Evolutionary conservation across 2,888 invertebrate genomes (phyloP).

Genomic region (Girardia tigrina): DNA sequence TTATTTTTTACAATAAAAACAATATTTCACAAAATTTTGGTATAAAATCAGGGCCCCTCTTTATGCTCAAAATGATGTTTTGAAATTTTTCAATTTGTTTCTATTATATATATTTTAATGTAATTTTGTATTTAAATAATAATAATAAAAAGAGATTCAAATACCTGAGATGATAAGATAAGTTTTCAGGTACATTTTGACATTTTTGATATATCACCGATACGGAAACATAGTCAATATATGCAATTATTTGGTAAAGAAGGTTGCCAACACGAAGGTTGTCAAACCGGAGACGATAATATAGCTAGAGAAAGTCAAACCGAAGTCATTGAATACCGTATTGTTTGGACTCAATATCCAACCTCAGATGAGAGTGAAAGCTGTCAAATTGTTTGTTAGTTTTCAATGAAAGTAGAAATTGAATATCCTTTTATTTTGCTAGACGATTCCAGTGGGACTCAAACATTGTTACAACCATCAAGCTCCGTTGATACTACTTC

Average conservation of each 20-base stretch:
- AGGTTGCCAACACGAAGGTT: background rate
- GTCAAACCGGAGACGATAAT: slow-evolving; percentile 11
- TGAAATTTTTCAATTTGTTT: no score
- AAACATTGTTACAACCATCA: no score
- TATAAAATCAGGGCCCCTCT: no score
- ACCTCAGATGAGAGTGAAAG: background rate
- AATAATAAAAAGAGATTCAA: no score
- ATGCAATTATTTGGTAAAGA: background rate
- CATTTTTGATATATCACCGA: background rate
- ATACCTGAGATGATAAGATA: no score
- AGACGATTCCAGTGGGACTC: no score
- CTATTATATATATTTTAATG: no score
- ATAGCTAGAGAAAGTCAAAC: background rate
- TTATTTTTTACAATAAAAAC: no score
- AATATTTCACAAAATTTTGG: no score
- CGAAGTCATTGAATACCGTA: background rate
- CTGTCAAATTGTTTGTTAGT: slow-evolving; percentile 6
- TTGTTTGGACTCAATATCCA: slow-evolving; percentile 2
- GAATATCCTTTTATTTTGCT: background rate
- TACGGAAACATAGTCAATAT: background rate
- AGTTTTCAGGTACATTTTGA: background rate
- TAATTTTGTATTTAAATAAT: no score
- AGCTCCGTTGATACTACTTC: no score
- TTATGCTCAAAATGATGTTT: no score
- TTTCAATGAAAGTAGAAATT: background rate